Evolutionary conservation across 1,140 invertebrate species (phyloP).

Genomic region (Gryon sp.): DNA sequence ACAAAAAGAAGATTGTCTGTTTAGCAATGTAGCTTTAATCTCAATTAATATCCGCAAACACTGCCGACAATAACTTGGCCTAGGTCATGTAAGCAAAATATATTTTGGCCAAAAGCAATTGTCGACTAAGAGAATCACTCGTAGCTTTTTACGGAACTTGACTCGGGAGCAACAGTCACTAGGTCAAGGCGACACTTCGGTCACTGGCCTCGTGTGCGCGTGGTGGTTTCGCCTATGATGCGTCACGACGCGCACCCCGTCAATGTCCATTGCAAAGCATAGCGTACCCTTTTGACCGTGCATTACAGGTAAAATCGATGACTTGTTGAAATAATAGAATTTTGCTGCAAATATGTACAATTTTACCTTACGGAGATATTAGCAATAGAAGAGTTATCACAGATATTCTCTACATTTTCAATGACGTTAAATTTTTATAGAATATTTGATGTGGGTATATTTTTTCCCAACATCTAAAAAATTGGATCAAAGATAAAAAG

Average conservation of each 20-base stretch:
- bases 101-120: conserved; percentile 11
- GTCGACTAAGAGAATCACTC: conserved; percentile 2
- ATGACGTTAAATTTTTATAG: too few relatives aligned
- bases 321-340: too few relatives aligned
- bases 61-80: neutral
- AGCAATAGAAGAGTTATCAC: too few relatives aligned
- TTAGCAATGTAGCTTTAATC: neutral
- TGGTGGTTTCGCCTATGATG: conserved; percentile 43
- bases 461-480: too few relatives aligned
- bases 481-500: too few relatives aligned
- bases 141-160: conserved; percentile 54
- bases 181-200: conserved; percentile 62
- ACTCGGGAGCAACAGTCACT: conserved; percentile 60
- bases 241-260: conserved; percentile 31
- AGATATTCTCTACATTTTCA: too few relatives aligned
- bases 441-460: too few relatives aligned
- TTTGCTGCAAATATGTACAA: too few relatives aligned
- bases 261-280: conserved; percentile 18
- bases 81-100: too few relatives aligned
- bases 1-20: conserved; percentile 37
- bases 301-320: conserved; percentile 5
- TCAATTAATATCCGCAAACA: neutral
- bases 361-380: too few relatives aligned
- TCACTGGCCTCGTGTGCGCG: conserved; percentile 60
- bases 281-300: conserved; percentile 15